Evolutionary conservation across 2,888 invertebrate genomes (phyloP).

Genomic region (Hirtodrosophila confusa): DNA sequence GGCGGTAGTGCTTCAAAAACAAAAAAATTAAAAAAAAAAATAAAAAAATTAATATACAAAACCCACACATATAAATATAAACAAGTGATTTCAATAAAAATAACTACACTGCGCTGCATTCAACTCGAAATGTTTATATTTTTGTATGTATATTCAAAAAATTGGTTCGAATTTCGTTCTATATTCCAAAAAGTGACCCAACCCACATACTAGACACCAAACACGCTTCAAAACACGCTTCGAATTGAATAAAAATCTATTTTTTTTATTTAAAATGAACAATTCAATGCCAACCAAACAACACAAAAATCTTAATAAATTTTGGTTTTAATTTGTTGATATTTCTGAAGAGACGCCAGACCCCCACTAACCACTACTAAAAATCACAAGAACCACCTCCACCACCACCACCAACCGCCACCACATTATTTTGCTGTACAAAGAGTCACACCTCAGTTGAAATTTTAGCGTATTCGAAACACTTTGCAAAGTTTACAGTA

Average conservation of each 20-base stretch:
- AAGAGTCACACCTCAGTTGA: constrained; percentile 42
- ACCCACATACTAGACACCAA: constrained; percentile 39
- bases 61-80: constrained; percentile 37
- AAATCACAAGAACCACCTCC: constrained; percentile 29
- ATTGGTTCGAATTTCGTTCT: constrained; percentile 82
- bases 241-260: constrained; percentile 9
- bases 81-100: constrained; percentile 26
- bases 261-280: constrained; percentile 13
- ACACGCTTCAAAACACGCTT: constrained; percentile 47
- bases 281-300: constrained; percentile 48
- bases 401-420: constrained; percentile 42
- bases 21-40: constrained; percentile 20
- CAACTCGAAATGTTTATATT: constrained; percentile 63
- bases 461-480: constrained; percentile 53
- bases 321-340: constrained; percentile 24
- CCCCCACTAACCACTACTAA: constrained; percentile 44
- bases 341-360: constrained; percentile 32
- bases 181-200: constrained; percentile 71
- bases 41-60: constrained; percentile 3
- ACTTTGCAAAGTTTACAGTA: constrained; percentile 54
- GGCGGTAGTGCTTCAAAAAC: constrained; percentile 67
- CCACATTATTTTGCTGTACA: constrained; percentile 72
- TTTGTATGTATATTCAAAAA: constrained; percentile 54
- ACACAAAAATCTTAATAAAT: constrained; percentile 10
- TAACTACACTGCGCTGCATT: constrained; percentile 61